Percentiles rank a stretch among this genome's conserved stretches.
phyloP scores from a whole-genome alignment of 2,888 invertebrate genomes.

The Drosophila prostipennis region DNA sequence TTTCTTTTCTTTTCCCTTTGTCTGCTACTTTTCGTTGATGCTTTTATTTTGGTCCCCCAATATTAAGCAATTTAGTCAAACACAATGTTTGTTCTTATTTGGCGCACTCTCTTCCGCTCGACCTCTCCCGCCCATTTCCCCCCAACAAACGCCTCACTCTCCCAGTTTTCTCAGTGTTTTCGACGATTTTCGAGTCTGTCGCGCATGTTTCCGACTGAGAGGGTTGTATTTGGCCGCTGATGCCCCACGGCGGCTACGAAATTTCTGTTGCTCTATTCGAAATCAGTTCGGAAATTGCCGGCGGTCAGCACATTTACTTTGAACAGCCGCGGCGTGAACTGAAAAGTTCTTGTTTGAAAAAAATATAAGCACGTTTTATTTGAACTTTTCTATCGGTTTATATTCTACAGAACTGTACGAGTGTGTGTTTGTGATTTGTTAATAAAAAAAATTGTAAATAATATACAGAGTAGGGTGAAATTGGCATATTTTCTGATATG shows the following conservation, averaged over 20 bases:
- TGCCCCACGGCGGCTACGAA: constrained; percentile 46
- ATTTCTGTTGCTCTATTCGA: constrained; percentile 52
- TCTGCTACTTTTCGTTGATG: constrained; percentile 38
- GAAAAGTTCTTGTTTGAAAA: constrained; percentile 12
- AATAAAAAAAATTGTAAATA: constrained; percentile 30
- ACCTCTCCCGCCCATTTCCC: neutral
- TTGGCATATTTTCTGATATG: constrained; percentile 17
- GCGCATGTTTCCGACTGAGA: constrained; percentile 10
- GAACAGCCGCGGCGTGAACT: constrained; percentile 25
- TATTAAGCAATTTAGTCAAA: constrained; percentile 66
- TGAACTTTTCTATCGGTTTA: constrained; percentile 6
- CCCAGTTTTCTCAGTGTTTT: constrained; percentile 47
- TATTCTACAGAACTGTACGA: neutral
- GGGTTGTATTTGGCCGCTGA: constrained; percentile 46
- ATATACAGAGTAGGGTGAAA: constrained; percentile 25
- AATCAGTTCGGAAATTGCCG: constrained; percentile 80
- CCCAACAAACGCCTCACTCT: neutral
- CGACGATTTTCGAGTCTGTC: constrained; percentile 54
- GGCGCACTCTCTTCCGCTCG: constrained; percentile 36
- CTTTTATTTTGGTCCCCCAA: constrained; percentile 60
- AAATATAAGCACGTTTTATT: neutral
- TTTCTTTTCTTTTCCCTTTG: constrained; percentile 12
- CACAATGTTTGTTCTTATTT: constrained; percentile 59
- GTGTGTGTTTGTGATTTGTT: constrained; percentile 17
- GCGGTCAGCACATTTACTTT: constrained; percentile 74